These are phyloP conservation scores for Cantharis flavilabris DNA, from an alignment of 2,888 invertebrate species.

Conservation along the genomic window DNA sequence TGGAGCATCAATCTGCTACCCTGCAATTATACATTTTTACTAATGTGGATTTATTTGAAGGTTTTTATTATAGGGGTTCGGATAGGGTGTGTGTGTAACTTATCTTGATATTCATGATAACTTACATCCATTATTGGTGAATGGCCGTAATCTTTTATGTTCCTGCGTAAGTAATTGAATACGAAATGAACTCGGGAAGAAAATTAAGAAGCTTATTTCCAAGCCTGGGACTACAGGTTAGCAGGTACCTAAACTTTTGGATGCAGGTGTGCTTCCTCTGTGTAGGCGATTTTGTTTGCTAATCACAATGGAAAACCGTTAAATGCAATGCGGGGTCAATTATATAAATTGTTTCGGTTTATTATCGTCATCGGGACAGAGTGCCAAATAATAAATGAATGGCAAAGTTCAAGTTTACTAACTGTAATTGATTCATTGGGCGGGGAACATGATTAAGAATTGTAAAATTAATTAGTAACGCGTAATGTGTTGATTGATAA, in stretches of 20 bases:
- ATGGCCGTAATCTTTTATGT: not conserved
- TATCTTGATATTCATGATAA: not conserved
- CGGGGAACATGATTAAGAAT: not conserved
- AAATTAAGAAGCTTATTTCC: not conserved
- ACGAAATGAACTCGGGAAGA: not conserved
- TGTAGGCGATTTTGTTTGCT: not conserved
- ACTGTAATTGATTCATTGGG: not conserved
- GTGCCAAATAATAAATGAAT: too few relatives aligned
- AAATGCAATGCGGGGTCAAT: too few relatives aligned
- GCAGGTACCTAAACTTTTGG: not conserved
- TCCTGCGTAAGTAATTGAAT: not conserved
- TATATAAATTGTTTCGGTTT: too few relatives aligned
- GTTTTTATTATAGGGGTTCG: not conserved
- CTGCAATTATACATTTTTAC: slow-evolving; percentile 5
- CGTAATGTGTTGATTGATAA: not conserved
- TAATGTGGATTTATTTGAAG: not conserved
- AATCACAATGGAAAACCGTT: not conserved
- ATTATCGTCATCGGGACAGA: too few relatives aligned
- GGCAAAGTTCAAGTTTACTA: not conserved
- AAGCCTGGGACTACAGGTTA: not conserved
- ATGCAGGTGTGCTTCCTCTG: not conserved
- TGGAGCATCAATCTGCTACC: not conserved
- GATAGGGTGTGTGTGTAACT: not conserved
- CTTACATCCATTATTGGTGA: not conserved
- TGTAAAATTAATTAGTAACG: not conserved